A percentile compares a stretch with the other conserved stretches of the same genome.
phyloP scores from a whole-genome alignment of 2,888 invertebrate genomes.

The Liopterus haemorrhoidalis region DNA sequence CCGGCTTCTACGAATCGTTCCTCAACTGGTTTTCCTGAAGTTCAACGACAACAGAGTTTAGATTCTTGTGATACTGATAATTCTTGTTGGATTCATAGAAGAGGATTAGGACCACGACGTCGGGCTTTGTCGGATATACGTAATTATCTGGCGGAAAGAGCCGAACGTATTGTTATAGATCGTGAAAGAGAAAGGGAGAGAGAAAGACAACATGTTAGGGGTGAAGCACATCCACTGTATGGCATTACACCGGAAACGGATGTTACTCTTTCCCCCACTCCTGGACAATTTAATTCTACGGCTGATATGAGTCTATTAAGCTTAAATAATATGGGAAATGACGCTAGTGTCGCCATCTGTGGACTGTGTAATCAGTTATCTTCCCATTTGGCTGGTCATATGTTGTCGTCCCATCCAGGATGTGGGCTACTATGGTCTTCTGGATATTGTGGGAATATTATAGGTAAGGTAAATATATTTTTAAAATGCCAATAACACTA shows the following conservation, averaged over 20 bases:
- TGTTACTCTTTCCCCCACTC: background rate
- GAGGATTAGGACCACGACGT: constrained; percentile 32
- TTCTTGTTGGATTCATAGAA: constrained; percentile 22
- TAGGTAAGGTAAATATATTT: no score
- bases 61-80: constrained; percentile 25
- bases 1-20: constrained; percentile 15
- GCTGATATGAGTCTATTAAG: constrained; percentile 16
- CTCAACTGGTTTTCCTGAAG: constrained; percentile 4
- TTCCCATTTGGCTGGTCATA: constrained; percentile 45
- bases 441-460: constrained; percentile 49
- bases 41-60: constrained; percentile 18
- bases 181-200: constrained; percentile 37
- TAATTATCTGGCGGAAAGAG: constrained; percentile 38
- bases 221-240: constrained; percentile 44
- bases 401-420: constrained; percentile 51
- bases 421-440: constrained; percentile 49
- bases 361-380: constrained; percentile 47
- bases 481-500: background rate
- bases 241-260: constrained; percentile 11
- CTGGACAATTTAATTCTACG: constrained; percentile 4
- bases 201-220: constrained; percentile 44
- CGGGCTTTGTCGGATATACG: constrained; percentile 40
- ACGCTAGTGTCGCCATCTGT: constrained; percentile 37
- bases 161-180: constrained; percentile 32
- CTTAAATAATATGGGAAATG: constrained; percentile 17